Evolutionary conservation across 2,797 vertebrate species (phyloP).

Genomic region (Lophotriccus pileatus): DNA sequence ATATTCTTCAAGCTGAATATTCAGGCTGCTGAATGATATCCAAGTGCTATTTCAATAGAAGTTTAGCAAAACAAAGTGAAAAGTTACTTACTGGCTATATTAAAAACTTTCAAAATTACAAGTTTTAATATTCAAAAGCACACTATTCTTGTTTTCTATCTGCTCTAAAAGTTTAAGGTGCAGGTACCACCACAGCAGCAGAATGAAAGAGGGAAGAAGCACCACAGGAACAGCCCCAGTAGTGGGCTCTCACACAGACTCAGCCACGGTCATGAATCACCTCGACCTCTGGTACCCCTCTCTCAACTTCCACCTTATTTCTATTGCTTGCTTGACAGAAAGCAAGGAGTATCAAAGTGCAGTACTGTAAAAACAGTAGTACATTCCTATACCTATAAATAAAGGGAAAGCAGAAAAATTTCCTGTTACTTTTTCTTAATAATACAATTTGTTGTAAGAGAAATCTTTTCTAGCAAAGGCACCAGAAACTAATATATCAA

Average conservation of each 20-base stretch:
- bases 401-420: background rate
- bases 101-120: background rate
- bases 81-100: background rate
- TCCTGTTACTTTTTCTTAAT: background rate
- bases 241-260: background rate
- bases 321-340: background rate
- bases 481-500: background rate
- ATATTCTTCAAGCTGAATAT: background rate
- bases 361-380: background rate
- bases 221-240: background rate
- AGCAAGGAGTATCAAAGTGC: background rate
- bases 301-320: background rate
- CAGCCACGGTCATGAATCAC: background rate
- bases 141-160: background rate
- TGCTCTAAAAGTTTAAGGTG: rapidly evolving
- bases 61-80: background rate
- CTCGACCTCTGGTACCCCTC: background rate
- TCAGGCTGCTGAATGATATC: background rate
- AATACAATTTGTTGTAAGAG: background rate
- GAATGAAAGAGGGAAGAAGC: background rate
- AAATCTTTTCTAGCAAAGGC: background rate
- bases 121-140: background rate
- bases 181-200: background rate
- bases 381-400: background rate
- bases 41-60: background rate